Conservation (phyloP, 2,888 invertebrate genomes). For the Podotricha telesiphe region DNA sequence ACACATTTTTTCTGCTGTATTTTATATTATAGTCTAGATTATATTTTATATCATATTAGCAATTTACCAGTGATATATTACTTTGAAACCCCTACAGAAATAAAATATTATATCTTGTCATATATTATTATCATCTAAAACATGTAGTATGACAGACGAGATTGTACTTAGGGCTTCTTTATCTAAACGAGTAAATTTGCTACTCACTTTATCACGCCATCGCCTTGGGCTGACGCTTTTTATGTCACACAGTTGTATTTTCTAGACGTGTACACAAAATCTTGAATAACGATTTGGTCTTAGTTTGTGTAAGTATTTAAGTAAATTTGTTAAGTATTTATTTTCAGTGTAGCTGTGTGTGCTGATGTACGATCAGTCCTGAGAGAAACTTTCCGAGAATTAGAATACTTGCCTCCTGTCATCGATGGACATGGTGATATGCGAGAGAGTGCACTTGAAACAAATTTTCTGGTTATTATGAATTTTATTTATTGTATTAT, state of each 20-base stretch:
- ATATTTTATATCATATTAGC: too few relatives aligned
- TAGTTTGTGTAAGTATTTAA: too few relatives aligned
- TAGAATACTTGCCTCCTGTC: constrained; percentile 57
- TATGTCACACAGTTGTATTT: neutral
- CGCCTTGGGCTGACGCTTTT: neutral
- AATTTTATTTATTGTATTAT: too few relatives aligned
- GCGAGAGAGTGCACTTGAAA: neutral
- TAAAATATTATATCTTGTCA: neutral
- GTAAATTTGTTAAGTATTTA: neutral
- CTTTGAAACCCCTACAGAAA: neutral
- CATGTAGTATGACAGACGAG: neutral
- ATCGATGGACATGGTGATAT: neutral
- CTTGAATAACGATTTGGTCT: neutral
- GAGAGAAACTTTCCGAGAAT: constrained; percentile 61
- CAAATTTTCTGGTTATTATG: neutral
- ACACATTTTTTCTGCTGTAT: too few relatives aligned
- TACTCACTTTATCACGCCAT: neutral
- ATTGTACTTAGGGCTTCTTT: neutral
- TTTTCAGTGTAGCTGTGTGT: constrained; percentile 52
- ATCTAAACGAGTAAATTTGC: neutral
- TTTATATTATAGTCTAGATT: too few relatives aligned
- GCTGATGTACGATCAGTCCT: constrained; percentile 62
- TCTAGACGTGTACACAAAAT: too few relatives aligned
- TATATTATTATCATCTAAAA: neutral
- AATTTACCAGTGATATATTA: neutral